Evolutionary conservation across 2,888 invertebrate species (phyloP), one percentile per base, ranked within the genome.

Genomic region (Osedax fenrisi): DNA sequence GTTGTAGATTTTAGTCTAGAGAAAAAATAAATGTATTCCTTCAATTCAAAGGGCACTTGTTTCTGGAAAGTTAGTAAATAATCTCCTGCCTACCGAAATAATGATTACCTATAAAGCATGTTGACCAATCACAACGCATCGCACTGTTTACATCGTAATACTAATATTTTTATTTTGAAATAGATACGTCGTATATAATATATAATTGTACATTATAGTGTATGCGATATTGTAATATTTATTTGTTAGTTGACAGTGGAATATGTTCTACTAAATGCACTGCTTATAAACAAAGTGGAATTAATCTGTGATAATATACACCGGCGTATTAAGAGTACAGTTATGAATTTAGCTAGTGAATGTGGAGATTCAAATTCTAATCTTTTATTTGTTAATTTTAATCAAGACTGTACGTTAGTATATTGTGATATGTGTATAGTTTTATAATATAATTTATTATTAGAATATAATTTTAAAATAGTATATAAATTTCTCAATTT

Each of bases 351-450:
- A 87, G 88, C 90, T 88, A 89, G 88, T 86, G 89, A 89, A 86
- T 88, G 88, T 83, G 88, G 89, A 85, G 90, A 90, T 86, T 87
- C 90, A 84, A 81, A 80, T 78, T 82, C 82, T 74, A 91, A 90
- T 86, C 90, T 90, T 86, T 90, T 91, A 86, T 94, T 92, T 86
- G 93, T 94, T 81, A 94, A 93, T 87, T 96, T 96, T 85, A 96
- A 96, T 86, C 95, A 96, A 86, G 95, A 96, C 86, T 91, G 90
- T 89, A 91, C 94, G 95, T 95, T 90, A 92, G 93, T 90, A 78
- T 26, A 66, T 62, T 71, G 1, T 41, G 41, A 41, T 41, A 41
- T 41, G 5, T 41, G 5, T 41, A 17, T 10, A 10, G 5, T 10
- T 10, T 41, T 17, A 41, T 41, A 41, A n/a, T n/a, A 41, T 41